phyloP scores from a whole-genome alignment of 1,140 invertebrate genomes.

The Platorchestia sp. region DNA sequence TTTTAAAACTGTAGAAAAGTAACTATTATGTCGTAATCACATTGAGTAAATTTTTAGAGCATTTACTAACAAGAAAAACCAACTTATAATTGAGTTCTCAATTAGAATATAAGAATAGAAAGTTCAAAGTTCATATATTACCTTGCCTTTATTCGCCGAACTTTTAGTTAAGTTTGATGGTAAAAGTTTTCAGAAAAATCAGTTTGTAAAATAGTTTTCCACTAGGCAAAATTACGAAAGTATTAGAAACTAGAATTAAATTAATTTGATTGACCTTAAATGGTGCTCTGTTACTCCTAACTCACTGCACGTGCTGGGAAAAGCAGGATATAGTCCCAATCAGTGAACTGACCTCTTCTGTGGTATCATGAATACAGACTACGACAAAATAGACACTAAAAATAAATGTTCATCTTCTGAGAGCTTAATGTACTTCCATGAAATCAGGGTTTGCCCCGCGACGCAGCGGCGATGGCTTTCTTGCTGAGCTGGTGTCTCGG shows the following conservation, averaged over 20 bases:
- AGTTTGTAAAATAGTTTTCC: neutral
- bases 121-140: neutral
- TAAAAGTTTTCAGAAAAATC: neutral
- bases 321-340: neutral
- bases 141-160: neutral
- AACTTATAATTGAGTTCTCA: neutral
- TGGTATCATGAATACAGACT: neutral
- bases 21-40: too few relatives aligned
- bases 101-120: neutral
- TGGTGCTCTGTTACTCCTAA: neutral
- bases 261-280: neutral
- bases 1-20: too few relatives aligned
- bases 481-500: neutral
- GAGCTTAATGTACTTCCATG: neutral
- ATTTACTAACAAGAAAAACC: neutral
- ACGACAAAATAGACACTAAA: neutral
- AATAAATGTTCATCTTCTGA: neutral
- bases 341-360: neutral
- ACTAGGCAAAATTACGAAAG: neutral
- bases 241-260: neutral
- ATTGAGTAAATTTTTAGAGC: neutral
- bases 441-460: neutral
- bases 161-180: neutral
- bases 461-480: neutral
- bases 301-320: neutral